Percentiles rank a stretch among this genome's conserved stretches.
These are phyloP conservation scores for Sebastes paucispinis DNA, from an alignment of 2,797 vertebrate genomes.

Conservation along the genomic window DNA sequence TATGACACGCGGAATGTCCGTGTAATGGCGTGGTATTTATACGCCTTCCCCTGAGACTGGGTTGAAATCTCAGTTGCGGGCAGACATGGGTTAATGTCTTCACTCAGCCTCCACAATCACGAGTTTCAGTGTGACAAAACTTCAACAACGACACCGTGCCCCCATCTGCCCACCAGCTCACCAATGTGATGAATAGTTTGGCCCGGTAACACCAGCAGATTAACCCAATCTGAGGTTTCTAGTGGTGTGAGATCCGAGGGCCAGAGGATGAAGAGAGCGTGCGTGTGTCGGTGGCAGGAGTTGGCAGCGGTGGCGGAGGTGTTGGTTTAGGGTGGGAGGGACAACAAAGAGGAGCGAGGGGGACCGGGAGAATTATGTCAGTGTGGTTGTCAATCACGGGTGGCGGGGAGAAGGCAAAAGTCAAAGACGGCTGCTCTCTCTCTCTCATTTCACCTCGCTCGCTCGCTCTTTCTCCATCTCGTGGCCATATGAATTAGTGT, in stretches of 20 bases:
- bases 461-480: slow-evolving; percentile 87
- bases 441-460: slow-evolving; percentile 78
- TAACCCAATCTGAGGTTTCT: slow-evolving; percentile 88
- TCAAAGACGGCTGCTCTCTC: slow-evolving; percentile 49
- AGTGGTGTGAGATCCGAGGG: slow-evolving; percentile 66
- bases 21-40: too few species aligned
- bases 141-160: slow-evolving; percentile 76
- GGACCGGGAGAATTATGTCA: slow-evolving; percentile 91
- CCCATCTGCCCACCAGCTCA: slow-evolving; percentile 80
- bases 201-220: slow-evolving; percentile 86
- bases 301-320: slow-evolving; percentile 17
- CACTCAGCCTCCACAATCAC: slow-evolving; percentile 6
- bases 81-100: neutral
- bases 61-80: accelerated
- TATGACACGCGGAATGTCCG: too few species aligned
- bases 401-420: slow-evolving; percentile 51
- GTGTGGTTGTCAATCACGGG: slow-evolving; percentile 92
- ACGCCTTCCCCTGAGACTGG: too few species aligned
- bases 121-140: slow-evolving; percentile 11
- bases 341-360: slow-evolving; percentile 86
- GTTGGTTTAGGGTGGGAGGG: slow-evolving; percentile 59
- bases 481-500: slow-evolving; percentile 92
- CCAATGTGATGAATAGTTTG: slow-evolving; percentile 84
- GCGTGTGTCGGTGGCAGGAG: slow-evolving; percentile 1
- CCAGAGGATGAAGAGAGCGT: slow-evolving; percentile 35